phyloP scores from a whole-genome alignment of 1,140 invertebrate genomes.

The Zaprionus inermis region DNA sequence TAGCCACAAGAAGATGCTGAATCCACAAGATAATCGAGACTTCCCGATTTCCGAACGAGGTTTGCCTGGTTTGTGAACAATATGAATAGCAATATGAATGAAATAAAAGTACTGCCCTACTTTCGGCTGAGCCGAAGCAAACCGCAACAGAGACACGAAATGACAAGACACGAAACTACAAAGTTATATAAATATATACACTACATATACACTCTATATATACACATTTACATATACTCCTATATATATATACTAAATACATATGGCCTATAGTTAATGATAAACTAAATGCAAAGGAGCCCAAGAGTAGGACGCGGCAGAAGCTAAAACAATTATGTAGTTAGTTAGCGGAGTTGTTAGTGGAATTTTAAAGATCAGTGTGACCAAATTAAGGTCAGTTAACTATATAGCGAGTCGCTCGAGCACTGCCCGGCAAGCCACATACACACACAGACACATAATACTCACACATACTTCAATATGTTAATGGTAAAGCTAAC shows the following conservation, averaged over 20 bases:
- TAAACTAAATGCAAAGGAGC: constrained; percentile 7
- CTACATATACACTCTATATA: constrained; percentile 28
- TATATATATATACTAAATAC: constrained; percentile 15
- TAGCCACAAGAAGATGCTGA: not conserved
- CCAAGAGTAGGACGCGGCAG: not conserved
- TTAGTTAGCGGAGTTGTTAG: constrained; percentile 45
- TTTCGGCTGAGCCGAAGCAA: constrained; percentile 55
- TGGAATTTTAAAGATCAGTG: constrained; percentile 43
- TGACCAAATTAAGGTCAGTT: constrained; percentile 31
- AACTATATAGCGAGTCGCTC: constrained; percentile 29
- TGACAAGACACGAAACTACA: constrained; percentile 36
- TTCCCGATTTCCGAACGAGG: not conserved
- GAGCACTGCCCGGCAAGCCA: constrained; percentile 32
- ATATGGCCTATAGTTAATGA: constrained; percentile 26
- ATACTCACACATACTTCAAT: constrained; percentile 23
- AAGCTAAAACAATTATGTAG: constrained; percentile 30
- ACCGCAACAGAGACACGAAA: constrained; percentile 4
- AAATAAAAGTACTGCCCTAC: constrained; percentile 60
- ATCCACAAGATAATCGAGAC: not conserved
- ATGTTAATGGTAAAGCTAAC: constrained; percentile 31
- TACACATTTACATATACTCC: constrained; percentile 34
- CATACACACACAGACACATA: constrained; percentile 4
- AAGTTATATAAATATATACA: constrained; percentile 48
- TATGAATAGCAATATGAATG: constrained; percentile 68
- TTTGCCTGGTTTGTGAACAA: constrained; percentile 46